Evolutionary conservation across 2,888 invertebrate genomes (phyloP), one percentile per base, ranked within the genome.

Genomic region (Laspeyria flexula): DNA sequence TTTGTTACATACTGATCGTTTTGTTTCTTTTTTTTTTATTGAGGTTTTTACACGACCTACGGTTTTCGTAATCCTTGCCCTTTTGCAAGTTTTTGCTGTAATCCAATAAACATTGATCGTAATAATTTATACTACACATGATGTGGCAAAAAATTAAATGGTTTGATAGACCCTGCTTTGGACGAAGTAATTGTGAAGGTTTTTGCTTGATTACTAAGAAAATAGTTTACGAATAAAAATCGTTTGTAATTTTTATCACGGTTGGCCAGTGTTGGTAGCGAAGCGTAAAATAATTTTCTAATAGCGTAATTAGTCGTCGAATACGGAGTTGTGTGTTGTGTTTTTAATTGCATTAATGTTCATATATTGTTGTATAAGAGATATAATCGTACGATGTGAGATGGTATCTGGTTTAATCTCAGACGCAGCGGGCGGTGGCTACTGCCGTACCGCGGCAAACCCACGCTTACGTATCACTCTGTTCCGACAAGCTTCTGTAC

Each of bases 371-470:
- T 65, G 59, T 64, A 60, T 65, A 59, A 70, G 2, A 9, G 43
- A 71, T 67, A 70, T 74, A 73, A 77, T 79, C 65, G 65, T 51
- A 55, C 57, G 62, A 62, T 56, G 63, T 64, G 56, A 68, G 73
- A 73, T 76, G 52, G 61, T 69, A 72, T 72, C 74, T 58, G 53
- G 62, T 65, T 65, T 77, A 79, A 82, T 84, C 75, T 73, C 44
- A 44, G 43, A 43, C 77, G 63, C 83, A 65, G 78, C 81, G 75
- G 83, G 81, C 66, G 73, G 80, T 68, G 71, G 67, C 67, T 70
- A 70, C 71, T 42, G 64, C 60, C 61, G 63, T 54, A 52, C 41
- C 57, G 64, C 60, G 50, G 59, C 58, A 45, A 15, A 31, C 6
- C 1, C 6, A 11, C 2, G n/a, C 6, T 31, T 31, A 7, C 6